phyloP scores from a whole-genome alignment of 2,888 invertebrate species.

The Perithous albicinctus region DNA sequence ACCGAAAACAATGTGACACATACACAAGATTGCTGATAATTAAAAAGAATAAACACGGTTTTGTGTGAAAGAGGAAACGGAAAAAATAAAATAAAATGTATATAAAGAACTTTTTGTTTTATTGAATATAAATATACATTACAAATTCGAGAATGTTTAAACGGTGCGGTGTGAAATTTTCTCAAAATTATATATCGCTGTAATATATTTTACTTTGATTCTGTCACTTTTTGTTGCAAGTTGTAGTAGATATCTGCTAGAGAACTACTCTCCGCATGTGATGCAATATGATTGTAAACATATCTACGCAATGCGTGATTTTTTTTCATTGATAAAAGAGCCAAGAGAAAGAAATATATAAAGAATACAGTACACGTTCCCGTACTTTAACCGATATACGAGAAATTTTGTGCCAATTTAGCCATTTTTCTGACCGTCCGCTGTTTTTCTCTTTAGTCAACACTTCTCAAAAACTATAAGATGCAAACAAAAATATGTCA shows the following conservation, averaged over 20 bases:
- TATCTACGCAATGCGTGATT: too few species aligned
- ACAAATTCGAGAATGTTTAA: constrained; percentile 23
- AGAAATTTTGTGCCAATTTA: too few species aligned
- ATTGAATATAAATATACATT: constrained; percentile 51
- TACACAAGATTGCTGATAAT: not conserved
- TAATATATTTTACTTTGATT: not conserved
- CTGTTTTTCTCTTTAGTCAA: not conserved
- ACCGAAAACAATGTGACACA: constrained; percentile 64
- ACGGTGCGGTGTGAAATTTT: not conserved
- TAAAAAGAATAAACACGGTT: constrained; percentile 27
- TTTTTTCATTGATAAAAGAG: not conserved
- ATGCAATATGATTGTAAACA: not conserved
- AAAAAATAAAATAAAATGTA: constrained; percentile 21
- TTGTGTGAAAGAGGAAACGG: constrained; percentile 15
- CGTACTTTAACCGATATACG: not conserved
- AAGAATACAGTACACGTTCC: not conserved
- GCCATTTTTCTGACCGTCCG: not conserved
- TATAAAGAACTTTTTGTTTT: constrained; percentile 35
- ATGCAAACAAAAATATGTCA: not conserved
- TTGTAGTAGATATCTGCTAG: not conserved
- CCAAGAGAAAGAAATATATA: not conserved
- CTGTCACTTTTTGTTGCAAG: not conserved
- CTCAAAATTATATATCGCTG: not conserved
- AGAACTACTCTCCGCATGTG: not conserved
- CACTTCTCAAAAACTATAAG: not conserved